These are phyloP conservation scores for Rhamnusium bicolor DNA, from an alignment of 2,888 invertebrate species.

Conservation along the genomic window DNA sequence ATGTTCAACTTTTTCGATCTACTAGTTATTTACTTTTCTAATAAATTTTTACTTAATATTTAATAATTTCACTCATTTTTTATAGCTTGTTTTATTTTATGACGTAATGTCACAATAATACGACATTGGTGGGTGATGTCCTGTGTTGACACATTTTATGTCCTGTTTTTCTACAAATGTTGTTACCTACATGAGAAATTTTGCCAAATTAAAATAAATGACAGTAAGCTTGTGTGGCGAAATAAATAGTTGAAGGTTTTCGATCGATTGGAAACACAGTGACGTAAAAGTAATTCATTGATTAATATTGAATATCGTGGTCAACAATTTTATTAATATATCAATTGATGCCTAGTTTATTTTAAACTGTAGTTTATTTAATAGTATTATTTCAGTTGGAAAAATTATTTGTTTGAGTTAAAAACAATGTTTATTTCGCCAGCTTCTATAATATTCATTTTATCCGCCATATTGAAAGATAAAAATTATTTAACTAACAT, in stretches of 20 bases:
- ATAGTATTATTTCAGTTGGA: conserved; percentile 18
- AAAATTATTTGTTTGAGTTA: conserved; percentile 17
- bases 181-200: too few relatives aligned
- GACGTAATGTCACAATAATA: too few relatives aligned
- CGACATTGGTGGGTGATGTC: too few relatives aligned
- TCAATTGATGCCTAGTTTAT: conserved; percentile 3
- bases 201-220: background rate
- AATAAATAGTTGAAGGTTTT: background rate
- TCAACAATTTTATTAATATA: conserved; percentile 10
- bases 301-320: background rate
- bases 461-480: background rate
- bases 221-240: background rate
- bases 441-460: background rate
- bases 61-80: too few relatives aligned
- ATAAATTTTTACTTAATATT: too few relatives aligned
- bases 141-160: too few relatives aligned
- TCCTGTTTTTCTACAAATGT: too few relatives aligned
- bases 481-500: conserved; percentile 21
- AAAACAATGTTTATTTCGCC: conserved; percentile 12
- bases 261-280: background rate
- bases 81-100: too few relatives aligned
- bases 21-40: too few relatives aligned
- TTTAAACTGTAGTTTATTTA: conserved; percentile 4
- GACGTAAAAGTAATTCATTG: background rate
- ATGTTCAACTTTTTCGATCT: too few relatives aligned